These are phyloP conservation scores for Leptinotarsa defecta DNA, from an alignment of 1,140 invertebrate species.

Conservation along the genomic window DNA sequence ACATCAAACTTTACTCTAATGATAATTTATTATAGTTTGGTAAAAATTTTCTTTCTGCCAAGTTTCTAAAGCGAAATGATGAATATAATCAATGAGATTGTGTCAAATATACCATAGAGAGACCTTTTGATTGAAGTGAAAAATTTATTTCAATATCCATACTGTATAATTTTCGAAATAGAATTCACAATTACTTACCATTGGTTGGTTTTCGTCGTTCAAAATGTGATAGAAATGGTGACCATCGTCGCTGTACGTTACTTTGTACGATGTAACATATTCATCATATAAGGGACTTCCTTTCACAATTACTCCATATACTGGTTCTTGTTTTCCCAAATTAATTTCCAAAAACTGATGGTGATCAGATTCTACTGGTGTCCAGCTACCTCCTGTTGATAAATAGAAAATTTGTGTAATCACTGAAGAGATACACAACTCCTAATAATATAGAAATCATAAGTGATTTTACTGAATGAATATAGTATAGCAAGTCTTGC, in stretches of 20 bases:
- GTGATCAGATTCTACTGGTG: slow-evolving; percentile 60
- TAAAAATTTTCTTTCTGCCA: no score
- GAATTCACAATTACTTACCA: slow-evolving; percentile 42
- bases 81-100: no score
- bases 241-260: slow-evolving; percentile 65
- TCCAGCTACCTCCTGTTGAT: slow-evolving; percentile 65
- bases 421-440: no score
- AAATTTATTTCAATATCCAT: not conserved
- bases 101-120: no score
- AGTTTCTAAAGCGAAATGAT: no score
- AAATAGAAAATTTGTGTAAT: slow-evolving; percentile 28
- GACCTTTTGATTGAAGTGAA: no score
- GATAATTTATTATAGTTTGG: no score
- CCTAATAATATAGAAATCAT: no score
- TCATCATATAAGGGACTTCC: slow-evolving; percentile 69
- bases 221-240: slow-evolving; percentile 39
- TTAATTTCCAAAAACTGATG: slow-evolving; percentile 75
- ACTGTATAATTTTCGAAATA: not conserved
- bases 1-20: no score
- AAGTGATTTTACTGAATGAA: no score
- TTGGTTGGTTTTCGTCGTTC: slow-evolving; percentile 36
- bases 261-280: slow-evolving; percentile 75
- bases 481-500: no score
- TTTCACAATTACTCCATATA: slow-evolving; percentile 74
- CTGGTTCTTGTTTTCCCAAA: slow-evolving; percentile 63